Evolutionary conservation across 2,888 invertebrate genomes (phyloP).

Genomic region (Sinelater perroti): DNA sequence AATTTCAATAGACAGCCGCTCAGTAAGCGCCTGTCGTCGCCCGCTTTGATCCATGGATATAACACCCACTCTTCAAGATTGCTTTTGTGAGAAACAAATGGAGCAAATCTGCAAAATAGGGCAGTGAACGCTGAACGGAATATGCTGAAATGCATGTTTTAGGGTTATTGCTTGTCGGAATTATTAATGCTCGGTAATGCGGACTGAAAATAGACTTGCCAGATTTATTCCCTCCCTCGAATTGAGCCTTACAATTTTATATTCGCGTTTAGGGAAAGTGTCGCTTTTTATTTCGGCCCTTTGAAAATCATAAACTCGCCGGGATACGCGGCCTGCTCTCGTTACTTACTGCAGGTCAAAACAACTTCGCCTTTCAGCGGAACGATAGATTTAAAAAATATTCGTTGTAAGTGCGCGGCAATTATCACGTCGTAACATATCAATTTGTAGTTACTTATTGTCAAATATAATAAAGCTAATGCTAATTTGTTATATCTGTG

Average conservation of each 20-base stretch:
- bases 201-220: slow-evolving; percentile 56
- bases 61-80: slow-evolving; percentile 47
- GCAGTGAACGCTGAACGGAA: slow-evolving; percentile 47
- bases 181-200: slow-evolving; percentile 58
- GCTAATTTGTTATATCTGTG: no score
- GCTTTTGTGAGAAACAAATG: slow-evolving; percentile 46
- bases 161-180: slow-evolving; percentile 56
- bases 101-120: slow-evolving; percentile 48
- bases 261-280: slow-evolving; percentile 44
- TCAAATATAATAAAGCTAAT: no score
- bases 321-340: slow-evolving; percentile 12
- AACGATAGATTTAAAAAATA: no score
- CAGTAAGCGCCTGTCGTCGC: slow-evolving; percentile 38
- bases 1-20: slow-evolving; percentile 38
- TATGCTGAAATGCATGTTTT: slow-evolving; percentile 56
- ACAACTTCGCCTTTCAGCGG: neutral
- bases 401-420: no score
- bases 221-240: slow-evolving; percentile 55
- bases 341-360: slow-evolving; percentile 25
- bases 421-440: no score
- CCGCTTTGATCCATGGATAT: slow-evolving; percentile 42
- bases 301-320: slow-evolving; percentile 32
- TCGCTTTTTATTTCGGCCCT: slow-evolving; percentile 32
- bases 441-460: no score
- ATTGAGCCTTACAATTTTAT: slow-evolving; percentile 53